These are phyloP conservation scores for Urocolius indicus DNA, from an alignment of 2,113 vertebrate genomes.

Conservation along the genomic window DNA sequence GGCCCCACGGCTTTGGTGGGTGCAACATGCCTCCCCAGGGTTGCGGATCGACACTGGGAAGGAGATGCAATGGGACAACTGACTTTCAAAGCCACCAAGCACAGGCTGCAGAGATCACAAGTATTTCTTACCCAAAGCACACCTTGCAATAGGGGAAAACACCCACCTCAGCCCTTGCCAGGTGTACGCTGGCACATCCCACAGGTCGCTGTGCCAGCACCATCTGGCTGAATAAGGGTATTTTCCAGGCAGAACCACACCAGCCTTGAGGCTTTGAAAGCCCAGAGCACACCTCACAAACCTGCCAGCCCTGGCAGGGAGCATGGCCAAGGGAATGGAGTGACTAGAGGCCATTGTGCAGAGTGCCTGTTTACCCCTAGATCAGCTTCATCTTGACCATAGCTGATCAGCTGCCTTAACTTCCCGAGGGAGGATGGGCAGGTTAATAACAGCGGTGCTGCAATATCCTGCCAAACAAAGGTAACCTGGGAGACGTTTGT, in stretches of 20 bases:
- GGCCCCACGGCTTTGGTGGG: fast-evolving
- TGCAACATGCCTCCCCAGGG: neutral
- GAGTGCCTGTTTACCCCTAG: neutral
- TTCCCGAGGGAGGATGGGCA: fast-evolving
- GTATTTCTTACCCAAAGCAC: neutral
- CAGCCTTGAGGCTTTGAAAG: neutral
- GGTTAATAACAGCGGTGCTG: neutral
- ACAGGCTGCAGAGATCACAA: neutral
- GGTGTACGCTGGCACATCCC: fast-evolving
- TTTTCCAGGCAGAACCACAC: neutral
- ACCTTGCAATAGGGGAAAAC: too few species aligned
- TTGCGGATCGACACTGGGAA: neutral
- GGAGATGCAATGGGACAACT: neutral
- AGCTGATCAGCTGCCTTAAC: neutral
- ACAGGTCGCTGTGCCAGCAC: neutral
- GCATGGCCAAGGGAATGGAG: neutral
- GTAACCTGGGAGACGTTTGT: neutral
- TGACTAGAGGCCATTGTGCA: fast-evolving
- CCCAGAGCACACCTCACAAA: fast-evolving
- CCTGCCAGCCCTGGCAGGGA: fast-evolving
- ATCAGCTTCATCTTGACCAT: neutral
- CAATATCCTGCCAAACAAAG: neutral
- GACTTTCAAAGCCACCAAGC: neutral
- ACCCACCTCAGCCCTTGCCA: neutral
- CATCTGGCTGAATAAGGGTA: fast-evolving